These are phyloP conservation scores for Chorisops tibialis DNA, from an alignment of 2,888 invertebrate genomes.

Conservation along the genomic window DNA sequence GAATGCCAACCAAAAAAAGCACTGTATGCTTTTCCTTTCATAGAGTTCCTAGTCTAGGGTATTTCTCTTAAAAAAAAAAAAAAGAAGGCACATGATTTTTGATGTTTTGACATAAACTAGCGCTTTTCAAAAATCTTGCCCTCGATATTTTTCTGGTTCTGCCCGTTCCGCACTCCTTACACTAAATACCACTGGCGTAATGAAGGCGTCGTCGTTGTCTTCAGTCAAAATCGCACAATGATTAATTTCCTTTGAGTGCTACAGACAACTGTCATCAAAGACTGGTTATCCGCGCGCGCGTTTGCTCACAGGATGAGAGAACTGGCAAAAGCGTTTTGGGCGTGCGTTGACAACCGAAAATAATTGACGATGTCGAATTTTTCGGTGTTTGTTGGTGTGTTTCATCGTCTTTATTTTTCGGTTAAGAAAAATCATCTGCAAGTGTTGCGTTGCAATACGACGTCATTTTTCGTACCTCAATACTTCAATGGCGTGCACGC, in stretches of 20 bases:
- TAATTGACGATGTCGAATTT: slow-evolving; percentile 26
- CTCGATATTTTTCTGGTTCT: not conserved
- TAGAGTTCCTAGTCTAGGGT: too few species aligned
- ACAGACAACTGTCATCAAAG: slow-evolving; percentile 6
- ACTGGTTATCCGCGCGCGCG: not conserved
- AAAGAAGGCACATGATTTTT: too few species aligned
- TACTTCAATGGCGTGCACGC: not conserved
- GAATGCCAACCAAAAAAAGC: not conserved
- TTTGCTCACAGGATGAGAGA: not conserved
- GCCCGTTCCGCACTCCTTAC: too few species aligned
- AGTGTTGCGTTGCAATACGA: slow-evolving; percentile 18
- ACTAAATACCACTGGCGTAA: not conserved
- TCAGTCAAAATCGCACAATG: not conserved
- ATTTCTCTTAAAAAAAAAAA: too few species aligned
- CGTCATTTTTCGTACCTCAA: not conserved
- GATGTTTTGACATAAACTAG: too few species aligned
- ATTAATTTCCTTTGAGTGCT: slow-evolving; percentile 10
- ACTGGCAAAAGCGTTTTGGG: not conserved
- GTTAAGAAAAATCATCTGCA: slow-evolving; percentile 31
- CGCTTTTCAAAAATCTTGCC: not conserved
- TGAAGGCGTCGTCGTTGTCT: not conserved
- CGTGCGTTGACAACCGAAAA: slow-evolving; percentile 20
- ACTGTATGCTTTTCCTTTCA: too few species aligned
- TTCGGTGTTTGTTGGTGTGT: not conserved
- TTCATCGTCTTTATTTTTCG: too few species aligned